Conservation (phyloP, 1,140 invertebrate genomes). For the Meloidogyne hapla region DNA sequence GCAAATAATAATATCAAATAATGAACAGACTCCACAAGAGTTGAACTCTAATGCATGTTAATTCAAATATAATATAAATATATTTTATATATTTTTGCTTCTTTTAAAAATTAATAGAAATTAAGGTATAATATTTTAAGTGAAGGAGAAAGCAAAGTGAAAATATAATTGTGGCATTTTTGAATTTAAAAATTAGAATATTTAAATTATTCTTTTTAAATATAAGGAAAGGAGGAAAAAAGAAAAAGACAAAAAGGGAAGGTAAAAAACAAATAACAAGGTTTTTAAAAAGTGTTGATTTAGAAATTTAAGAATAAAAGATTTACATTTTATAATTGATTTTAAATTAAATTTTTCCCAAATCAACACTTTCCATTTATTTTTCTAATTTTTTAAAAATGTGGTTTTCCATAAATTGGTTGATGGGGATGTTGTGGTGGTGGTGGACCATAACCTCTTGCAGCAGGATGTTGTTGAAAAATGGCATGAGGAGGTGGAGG, state of each 20-base stretch:
- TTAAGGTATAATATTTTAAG: conserved; percentile 6
- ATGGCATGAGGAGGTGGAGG: not conserved
- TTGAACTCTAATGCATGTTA: too few species aligned
- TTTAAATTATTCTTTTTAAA: too few species aligned
- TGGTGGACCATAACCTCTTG: not conserved
- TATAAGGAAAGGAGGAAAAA: not conserved
- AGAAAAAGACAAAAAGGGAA: not conserved
- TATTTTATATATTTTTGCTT: too few species aligned
- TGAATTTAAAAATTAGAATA: not conserved
- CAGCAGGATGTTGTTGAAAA: not conserved
- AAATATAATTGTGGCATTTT: not conserved
- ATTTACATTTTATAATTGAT: too few species aligned
- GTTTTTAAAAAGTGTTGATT: conserved; percentile 3
- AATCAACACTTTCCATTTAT: not conserved
- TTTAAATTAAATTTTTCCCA: not conserved
- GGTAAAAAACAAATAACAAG: not conserved
- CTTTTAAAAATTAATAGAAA: too few species aligned
- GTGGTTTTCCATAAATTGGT: conserved; percentile 21
- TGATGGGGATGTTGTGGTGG: conserved; percentile 21
- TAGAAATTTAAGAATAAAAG: too few species aligned
- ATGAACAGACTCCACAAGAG: too few species aligned
- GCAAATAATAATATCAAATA: too few species aligned
- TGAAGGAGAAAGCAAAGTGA: not conserved
- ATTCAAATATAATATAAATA: too few species aligned
- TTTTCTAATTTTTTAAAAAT: not conserved